Percentiles rank a stretch among this genome's conserved stretches.
These are phyloP conservation scores for Porites divaricata DNA, from an alignment of 92 coral and sea anemone genomes.

Conservation along the genomic window DNA sequence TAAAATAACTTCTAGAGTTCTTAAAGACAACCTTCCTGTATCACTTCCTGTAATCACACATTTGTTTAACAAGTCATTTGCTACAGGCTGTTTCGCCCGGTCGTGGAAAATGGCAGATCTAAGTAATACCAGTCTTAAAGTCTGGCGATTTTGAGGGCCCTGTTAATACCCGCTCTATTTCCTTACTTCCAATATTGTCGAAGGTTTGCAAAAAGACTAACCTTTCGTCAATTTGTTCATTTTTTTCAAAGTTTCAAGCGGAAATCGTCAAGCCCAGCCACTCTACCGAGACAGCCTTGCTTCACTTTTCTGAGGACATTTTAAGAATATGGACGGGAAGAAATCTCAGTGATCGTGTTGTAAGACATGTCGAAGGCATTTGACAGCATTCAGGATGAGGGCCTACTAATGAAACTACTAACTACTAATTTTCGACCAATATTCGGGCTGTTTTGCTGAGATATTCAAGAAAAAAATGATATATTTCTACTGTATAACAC, in stretches of 20 bases:
- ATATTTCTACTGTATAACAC: no score
- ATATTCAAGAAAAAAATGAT: no score
- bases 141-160: background rate
- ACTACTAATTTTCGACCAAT: no score
- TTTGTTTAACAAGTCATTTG: slow-evolving; percentile 38
- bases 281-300: slow-evolving; percentile 52
- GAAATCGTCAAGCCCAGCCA: background rate
- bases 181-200: background rate
- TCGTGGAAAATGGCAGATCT: slow-evolving; percentile 40
- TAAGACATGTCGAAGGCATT: slow-evolving; percentile 37
- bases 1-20: slow-evolving; percentile 34
- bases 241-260: slow-evolving; percentile 1
- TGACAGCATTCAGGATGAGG: slow-evolving; percentile 49
- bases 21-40: slow-evolving; percentile 34
- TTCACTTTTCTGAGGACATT: slow-evolving; percentile 10
- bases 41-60: slow-evolving; percentile 35
- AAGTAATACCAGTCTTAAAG: background rate
- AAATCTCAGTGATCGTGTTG: slow-evolving; percentile 10
- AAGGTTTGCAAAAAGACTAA: background rate
- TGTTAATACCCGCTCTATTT: background rate
- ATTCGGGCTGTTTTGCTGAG: no score
- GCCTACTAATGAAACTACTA: slow-evolving; percentile 22
- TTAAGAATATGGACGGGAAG: slow-evolving; percentile 48
- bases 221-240: background rate
- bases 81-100: slow-evolving; percentile 38